Conservation (phyloP, 64 coral and sea anemone genomes). For the Porites lutea region DNA sequence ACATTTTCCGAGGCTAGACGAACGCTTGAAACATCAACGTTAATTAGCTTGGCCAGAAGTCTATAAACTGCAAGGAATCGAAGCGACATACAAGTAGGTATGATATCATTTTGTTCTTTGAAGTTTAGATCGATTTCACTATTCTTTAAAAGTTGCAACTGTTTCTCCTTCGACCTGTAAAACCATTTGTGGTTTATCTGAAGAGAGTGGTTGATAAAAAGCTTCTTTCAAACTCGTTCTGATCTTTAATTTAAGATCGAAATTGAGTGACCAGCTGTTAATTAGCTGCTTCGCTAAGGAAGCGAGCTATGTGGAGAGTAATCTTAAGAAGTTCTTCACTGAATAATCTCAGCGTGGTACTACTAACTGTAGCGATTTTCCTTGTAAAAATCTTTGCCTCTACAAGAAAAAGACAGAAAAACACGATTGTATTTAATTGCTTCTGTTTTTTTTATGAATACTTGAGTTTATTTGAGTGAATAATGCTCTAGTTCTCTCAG, state of each 20-base stretch:
- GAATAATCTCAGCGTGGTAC: background rate
- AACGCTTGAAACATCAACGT: background rate
- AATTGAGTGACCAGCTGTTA: slow-evolving; percentile 13
- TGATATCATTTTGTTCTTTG: background rate
- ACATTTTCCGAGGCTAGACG: background rate
- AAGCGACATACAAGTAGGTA: background rate
- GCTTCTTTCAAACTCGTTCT: background rate
- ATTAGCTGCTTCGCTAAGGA: background rate
- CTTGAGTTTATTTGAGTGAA: slow-evolving; percentile 22
- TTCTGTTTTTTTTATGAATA: background rate
- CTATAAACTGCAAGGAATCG: background rate
- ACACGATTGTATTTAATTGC: background rate
- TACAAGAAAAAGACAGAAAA: background rate
- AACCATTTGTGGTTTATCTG: background rate
- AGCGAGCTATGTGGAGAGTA: background rate
- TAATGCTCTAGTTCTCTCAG: background rate
- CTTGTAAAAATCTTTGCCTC: background rate
- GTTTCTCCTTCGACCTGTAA: background rate
- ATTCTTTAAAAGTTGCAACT: background rate
- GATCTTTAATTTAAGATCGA: background rate
- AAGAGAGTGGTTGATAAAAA: background rate
- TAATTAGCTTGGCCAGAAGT: background rate
- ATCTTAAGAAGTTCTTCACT: background rate
- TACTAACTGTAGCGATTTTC: background rate
- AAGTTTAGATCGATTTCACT: background rate